Percentiles rank a stretch among this genome's conserved stretches.
Evolutionary conservation across 2,888 invertebrate species (phyloP).

Genomic region (Clistopyga incitator): DNA sequence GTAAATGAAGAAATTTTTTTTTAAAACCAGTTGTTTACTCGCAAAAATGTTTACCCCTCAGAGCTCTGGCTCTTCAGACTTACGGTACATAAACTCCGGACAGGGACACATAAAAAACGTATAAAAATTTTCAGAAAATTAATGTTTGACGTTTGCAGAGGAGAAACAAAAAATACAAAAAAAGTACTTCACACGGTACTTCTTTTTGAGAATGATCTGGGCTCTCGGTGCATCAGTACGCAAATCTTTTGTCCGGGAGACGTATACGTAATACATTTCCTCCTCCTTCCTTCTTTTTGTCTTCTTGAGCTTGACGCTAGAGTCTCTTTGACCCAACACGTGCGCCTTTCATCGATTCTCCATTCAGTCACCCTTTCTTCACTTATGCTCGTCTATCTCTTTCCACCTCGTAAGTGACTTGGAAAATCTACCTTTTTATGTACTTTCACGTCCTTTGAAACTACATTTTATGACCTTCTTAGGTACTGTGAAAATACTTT

Average conservation of each 20-base stretch:
- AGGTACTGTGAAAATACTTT: not conserved
- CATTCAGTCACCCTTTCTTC: not conserved
- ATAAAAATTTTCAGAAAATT: conserved; percentile 38
- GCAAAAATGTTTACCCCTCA: conserved; percentile 1
- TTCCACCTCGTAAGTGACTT: conserved; percentile 3
- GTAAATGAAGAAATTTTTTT: not conserved
- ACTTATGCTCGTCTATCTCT: not conserved
- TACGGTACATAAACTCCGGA: conserved; percentile 10
- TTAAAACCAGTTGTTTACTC: conserved; percentile 24
- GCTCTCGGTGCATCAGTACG: conserved; percentile 23
- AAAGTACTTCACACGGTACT: conserved; percentile 11
- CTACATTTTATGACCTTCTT: not conserved
- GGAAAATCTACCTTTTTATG: not conserved
- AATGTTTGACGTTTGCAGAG: conserved; percentile 24
- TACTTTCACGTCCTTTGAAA: not conserved
- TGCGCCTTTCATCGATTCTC: conserved; percentile 46
- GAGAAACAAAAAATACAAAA: not conserved
- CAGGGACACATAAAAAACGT: not conserved
- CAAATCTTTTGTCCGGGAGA: conserved; percentile 19
- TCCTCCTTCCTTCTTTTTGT: conserved; percentile 11
- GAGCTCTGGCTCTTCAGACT: not conserved
- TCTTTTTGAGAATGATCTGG: not conserved
- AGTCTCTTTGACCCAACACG: conserved; percentile 28
- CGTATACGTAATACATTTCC: conserved; percentile 23
- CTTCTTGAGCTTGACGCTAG: conserved; percentile 22